Evolutionary conservation across 2,888 invertebrate species (phyloP), one percentile per base, ranked within the genome.

Genomic region (Zootermopsis nevadensis): DNA sequence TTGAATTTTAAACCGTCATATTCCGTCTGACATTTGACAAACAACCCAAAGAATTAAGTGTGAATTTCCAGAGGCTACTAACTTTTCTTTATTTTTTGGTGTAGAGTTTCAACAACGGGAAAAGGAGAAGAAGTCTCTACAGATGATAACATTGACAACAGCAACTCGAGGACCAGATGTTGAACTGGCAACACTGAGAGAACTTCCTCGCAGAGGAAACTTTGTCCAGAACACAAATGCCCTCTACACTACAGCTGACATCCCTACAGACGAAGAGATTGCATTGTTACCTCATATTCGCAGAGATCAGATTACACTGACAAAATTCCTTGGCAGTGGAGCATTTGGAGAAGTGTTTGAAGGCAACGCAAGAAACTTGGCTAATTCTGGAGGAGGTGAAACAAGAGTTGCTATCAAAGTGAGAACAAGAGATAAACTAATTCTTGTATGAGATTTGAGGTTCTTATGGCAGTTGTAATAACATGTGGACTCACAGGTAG

Each of bases 291-390:
- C 98, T 0, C 97, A 97, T 89, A 96, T 99, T 84, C 92, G 94
- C 60, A 93, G 96, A 84, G 96, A 95, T 85, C 97, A 98, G 88
- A 95, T 99, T 83, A 95, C 95, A 0, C 90, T 98, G 42, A 94
- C 94, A 24, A 96, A 96, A 88, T 97, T 98, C 88, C 91, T 99
- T 81, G 99, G 99, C 0, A 96, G 97, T 84, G 99, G 99, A 0
- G 98, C 98, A 0, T 99, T 99, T 88, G 99, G 99, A 0, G 98
- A 99, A 90, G 99, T 99, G 1, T 98, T 96, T 88, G 97, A 98
- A 90, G 99, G 99, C 0, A 92, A 95, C 84, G 96, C 97, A 0
- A 92, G 93, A 86, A 93, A 94, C 86, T 90, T 95, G 72, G 87
- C 89, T 0, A 92, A 92, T 81, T 92, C 92, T 10, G 91, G 91